These are phyloP conservation scores for Mechanitis messenoides DNA, from an alignment of 2,888 invertebrate genomes.

Conservation along the genomic window DNA sequence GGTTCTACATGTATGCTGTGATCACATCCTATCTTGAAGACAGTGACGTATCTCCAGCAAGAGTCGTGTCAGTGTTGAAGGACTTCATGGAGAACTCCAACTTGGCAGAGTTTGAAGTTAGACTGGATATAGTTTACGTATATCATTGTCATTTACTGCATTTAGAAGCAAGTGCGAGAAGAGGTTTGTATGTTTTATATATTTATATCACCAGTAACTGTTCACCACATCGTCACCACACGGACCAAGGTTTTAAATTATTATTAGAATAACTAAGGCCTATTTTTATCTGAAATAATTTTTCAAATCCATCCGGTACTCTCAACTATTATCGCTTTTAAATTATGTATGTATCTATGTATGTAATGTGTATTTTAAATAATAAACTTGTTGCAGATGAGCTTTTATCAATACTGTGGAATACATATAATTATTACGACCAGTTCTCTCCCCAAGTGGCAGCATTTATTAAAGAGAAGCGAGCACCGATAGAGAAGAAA, in stretches of 20 bases:
- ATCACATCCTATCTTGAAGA: slow-evolving; percentile 76
- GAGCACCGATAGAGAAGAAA: slow-evolving; percentile 92
- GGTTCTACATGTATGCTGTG: slow-evolving; percentile 90
- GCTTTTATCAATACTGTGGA: slow-evolving; percentile 84
- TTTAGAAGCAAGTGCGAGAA: slow-evolving; percentile 57
- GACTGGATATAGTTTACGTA: slow-evolving; percentile 85
- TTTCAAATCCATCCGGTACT: too few species aligned
- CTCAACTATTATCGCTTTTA: too few species aligned
- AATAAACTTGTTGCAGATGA: slow-evolving; percentile 54
- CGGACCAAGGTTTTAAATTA: too few species aligned
- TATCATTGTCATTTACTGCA: slow-evolving; percentile 88
- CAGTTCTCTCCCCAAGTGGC: slow-evolving; percentile 84
- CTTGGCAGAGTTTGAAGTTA: slow-evolving; percentile 87
- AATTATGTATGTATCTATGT: too few species aligned
- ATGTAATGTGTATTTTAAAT: background rate
- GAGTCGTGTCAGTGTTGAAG: slow-evolving; percentile 78
- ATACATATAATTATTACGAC: slow-evolving; percentile 87
- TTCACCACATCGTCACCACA: too few species aligned
- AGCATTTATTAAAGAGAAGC: slow-evolving; percentile 79
- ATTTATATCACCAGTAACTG: background rate
- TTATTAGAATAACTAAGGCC: too few species aligned
- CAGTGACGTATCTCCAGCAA: slow-evolving; percentile 36
- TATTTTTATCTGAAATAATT: too few species aligned
- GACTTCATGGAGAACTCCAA: slow-evolving; percentile 90
- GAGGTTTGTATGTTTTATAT: slow-evolving; percentile 51